Conservation (phyloP, 2,113 vertebrate genomes). For the Myocastor coypus region DNA sequence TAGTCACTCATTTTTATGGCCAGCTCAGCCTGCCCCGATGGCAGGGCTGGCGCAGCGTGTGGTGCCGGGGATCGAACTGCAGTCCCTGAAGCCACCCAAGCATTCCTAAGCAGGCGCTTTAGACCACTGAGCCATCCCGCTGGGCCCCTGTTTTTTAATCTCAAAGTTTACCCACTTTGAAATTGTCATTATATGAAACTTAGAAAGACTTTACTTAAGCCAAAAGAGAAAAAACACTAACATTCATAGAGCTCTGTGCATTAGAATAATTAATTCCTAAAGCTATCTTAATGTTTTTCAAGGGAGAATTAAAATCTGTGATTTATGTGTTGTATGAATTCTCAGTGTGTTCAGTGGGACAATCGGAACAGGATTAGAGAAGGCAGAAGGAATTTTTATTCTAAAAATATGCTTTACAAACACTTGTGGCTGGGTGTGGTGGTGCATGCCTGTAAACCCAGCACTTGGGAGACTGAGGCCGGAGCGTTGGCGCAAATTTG, state of each 20-base stretch:
- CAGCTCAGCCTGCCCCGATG: no score
- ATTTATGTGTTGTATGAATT: not conserved
- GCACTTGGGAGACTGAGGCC: no score
- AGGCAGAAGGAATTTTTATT: constrained; percentile 44
- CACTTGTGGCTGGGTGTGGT: not conserved
- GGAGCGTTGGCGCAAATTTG: no score
- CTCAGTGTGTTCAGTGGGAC: not conserved
- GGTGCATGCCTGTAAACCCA: no score
- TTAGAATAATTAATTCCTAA: not conserved
- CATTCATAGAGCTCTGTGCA: not conserved
- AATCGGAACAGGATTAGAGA: constrained; percentile 12
- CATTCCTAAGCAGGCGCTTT: no score
- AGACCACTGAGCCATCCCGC: no score
- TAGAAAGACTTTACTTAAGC: not conserved
- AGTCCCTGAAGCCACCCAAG: no score
- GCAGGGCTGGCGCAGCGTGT: no score
- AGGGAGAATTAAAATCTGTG: not conserved
- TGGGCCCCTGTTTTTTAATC: constrained; percentile 31
- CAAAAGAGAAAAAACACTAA: not conserved
- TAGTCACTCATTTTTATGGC: no score
- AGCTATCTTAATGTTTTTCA: constrained; percentile 8
- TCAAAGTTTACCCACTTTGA: not conserved
- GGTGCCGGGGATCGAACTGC: no score
- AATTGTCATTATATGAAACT: not conserved
- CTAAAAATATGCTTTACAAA: not conserved